Evolutionary conservation across 2,113 vertebrate species (phyloP), one percentile per base, ranked within the genome.

Genomic region (Oncorhynchus gorbuscha): DNA sequence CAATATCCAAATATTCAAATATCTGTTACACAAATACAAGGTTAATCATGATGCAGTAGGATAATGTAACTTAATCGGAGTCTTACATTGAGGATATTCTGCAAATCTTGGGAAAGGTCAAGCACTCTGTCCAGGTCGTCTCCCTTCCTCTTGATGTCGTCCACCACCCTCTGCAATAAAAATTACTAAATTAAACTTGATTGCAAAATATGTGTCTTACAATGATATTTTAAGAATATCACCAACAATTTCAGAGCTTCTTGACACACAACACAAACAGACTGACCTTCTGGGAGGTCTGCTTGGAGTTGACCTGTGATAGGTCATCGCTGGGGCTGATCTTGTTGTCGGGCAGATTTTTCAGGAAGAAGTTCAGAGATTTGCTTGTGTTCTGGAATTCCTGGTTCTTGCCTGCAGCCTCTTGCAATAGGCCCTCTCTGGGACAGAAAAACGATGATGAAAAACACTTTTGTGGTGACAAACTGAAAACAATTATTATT

Each of bases 351-450:
- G 96, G 96, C 20, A 99, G 86, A 73, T 93, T 96, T 78, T 96
- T 90, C 84, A 99, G 92, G 94, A 97, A 98, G 79, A 94, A 93
- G 76, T 92, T 95, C 72, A 99, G 82, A 76, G 95, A 95, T 79
- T 96, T 95, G 30, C 81, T 91, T 59, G 93, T 87, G 74, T 91
- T 95, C 84, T 94, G 95, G 86, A 96, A 96, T 85, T 96, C 95
- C 84, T 97, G 95, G 83, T 97, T 93, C 81, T 93, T 93, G 35
- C 87, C 83, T 78, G 80, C 79, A 49, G 93, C 85, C 0, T 96
- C 95, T 84, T 95, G 93, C 79, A 97, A 79, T 5, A 93, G 87
- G 80, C 94, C 95, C 90, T 98, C 96, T 88, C 98, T 99, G 88
- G 1, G 2, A 85, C 18, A 70, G 82, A 59, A 62, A 3, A 75